Percentiles rank a stretch among this genome's conserved stretches.
These are phyloP conservation scores for Lithophane semibrunnea DNA, from an alignment of 2,888 invertebrate species.

Conservation along the genomic window DNA sequence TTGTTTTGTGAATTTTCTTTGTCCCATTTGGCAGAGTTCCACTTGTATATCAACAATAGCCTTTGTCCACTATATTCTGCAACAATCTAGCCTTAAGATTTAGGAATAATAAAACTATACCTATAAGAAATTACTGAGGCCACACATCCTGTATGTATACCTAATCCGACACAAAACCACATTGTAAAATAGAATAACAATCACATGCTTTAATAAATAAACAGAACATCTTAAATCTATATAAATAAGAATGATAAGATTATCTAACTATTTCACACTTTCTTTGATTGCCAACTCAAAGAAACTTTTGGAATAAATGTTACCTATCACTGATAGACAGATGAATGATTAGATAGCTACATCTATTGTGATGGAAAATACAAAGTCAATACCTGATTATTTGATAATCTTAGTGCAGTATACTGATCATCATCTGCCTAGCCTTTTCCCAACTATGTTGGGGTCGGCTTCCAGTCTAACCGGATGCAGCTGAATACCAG, in stretches of 20 bases:
- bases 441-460: too few species aligned
- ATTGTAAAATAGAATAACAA: constrained; percentile 13
- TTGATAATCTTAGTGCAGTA: constrained; percentile 24
- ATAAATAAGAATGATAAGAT: constrained; percentile 51
- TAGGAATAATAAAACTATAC: not conserved
- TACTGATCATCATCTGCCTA: too few species aligned
- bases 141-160: not conserved
- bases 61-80: constrained; percentile 12
- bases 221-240: not conserved
- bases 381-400: constrained; percentile 56
- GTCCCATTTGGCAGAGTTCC: constrained; percentile 50
- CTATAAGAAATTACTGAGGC: not conserved
- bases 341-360: constrained; percentile 55
- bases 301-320: constrained; percentile 31
- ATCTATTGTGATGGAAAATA: constrained; percentile 43
- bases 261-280: constrained; percentile 20
- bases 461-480: too few species aligned
- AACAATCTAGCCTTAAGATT: not conserved
- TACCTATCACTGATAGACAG: constrained; percentile 46
- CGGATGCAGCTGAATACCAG: too few species aligned
- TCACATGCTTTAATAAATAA: constrained; percentile 4
- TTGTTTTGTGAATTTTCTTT: constrained; percentile 29
- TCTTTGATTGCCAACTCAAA: constrained; percentile 34
- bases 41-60: constrained; percentile 23
- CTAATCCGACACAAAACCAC: not conserved